These are phyloP conservation scores for Drosophila seclusa DNA, from an alignment of 2,888 invertebrate species.

Conservation along the genomic window DNA sequence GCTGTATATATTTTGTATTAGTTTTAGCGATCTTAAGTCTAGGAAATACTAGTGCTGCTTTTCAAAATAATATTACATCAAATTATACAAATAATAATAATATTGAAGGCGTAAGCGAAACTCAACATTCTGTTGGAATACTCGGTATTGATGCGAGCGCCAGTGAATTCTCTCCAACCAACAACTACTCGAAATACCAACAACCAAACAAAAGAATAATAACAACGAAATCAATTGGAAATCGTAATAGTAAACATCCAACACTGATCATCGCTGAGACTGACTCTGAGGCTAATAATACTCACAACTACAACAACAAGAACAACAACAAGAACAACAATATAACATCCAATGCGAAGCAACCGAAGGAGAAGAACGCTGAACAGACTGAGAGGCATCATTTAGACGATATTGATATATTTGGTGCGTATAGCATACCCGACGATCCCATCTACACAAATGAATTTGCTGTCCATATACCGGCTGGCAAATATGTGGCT, in stretches of 20 bases:
- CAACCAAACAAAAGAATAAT: conserved; percentile 24
- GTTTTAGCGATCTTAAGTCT: conserved; percentile 69
- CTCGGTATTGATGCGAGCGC: conserved; percentile 30
- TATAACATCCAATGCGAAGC: conserved; percentile 37
- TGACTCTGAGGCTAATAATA: conserved; percentile 56
- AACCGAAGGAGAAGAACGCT: conserved; percentile 31
- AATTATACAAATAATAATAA: conserved; percentile 23
- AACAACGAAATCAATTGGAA: conserved; percentile 8
- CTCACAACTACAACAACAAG: conserved; percentile 37
- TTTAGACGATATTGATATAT: conserved; percentile 59
- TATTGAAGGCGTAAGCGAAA: conserved; percentile 38
- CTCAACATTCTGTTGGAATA: conserved; percentile 51
- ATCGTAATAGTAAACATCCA: conserved; percentile 12
- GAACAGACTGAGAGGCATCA: conserved; percentile 56
- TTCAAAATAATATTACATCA: conserved; percentile 30
- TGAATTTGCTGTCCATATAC: conserved; percentile 94
- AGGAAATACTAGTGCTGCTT: conserved; percentile 65
- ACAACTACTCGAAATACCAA: conserved; percentile 46
- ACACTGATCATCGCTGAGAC: conserved; percentile 40
- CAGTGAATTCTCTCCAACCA: conserved; percentile 40
- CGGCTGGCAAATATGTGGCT: conserved; percentile 89
- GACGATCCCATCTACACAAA: conserved; percentile 88
- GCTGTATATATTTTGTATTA: conserved; percentile 79
- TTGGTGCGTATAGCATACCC: conserved; percentile 77
- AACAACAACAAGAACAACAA: conserved; percentile 27